Evolutionary conservation across 2,888 invertebrate species (phyloP), one percentile per base, ranked within the genome.

Genomic region (Macrosoma leucophasiata): DNA sequence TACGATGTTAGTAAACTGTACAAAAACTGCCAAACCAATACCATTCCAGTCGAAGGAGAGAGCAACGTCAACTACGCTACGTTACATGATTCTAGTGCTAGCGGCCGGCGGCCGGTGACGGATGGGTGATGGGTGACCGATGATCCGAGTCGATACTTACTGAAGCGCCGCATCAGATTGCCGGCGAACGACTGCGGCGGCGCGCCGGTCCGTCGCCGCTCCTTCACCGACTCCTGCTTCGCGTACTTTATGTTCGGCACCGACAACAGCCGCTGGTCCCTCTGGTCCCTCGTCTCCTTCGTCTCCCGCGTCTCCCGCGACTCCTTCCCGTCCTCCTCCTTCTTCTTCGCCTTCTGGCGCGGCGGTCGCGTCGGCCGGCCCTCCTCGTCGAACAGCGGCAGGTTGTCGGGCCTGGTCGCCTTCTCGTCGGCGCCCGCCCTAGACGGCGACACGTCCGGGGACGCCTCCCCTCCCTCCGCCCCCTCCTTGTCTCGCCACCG

Each of bases 151-250:
- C 46, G 61, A 47, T 88, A 94, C 94, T 94, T 93, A 94, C 94
- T 93, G 89, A 93, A 92, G 87, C 93, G 90, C 73, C 93, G 88
- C 86, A 91, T 91, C 57, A 93, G 85, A 86, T 87, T 90, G 67
- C 91, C 90, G 55, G 91, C 89, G 84, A 91, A 89, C 43, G 90
- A 66, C 84, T 69, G 64, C 62, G 72, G 67, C 48, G 63, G 52
- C 51, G 76, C 75, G 48, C 79, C 85, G 60, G 76, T 79, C 56
- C 84, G 82, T 66, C 90, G 81, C 54, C 87, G 74, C 62, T 87
- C 89, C 58, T 76, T 78, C 53, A 67, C 68, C 50, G 76, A 75
- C 46, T 88, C 87, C 52, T 76, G 74, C 57, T 78, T 76, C 45
- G 64, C 73, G 58, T 77, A 85, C 68, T 91, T 92, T 48, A 90